A percentile compares a stretch with the other conserved stretches of the same genome.
Conservation (phyloP, 2,888 invertebrate genomes). For the Reticulitermes lucifugus region DNA sequence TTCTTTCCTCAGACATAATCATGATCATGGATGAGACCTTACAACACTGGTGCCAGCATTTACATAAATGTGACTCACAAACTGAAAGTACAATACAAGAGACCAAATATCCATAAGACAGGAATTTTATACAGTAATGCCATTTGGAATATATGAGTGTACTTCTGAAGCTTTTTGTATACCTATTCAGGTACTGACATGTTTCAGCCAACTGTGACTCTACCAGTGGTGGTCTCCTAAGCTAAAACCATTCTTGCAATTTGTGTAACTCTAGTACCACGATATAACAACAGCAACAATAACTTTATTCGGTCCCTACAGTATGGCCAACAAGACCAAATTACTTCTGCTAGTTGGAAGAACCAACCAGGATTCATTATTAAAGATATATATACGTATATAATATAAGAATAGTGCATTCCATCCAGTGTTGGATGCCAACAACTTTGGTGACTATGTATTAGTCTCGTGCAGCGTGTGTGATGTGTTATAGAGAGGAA, state of each 20-base stretch:
- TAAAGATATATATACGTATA: constrained; percentile 19
- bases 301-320: neutral
- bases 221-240: constrained; percentile 31
- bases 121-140: neutral
- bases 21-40: constrained; percentile 14
- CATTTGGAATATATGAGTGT: too few relatives aligned
- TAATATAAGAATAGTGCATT: constrained; percentile 35
- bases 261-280: constrained; percentile 27
- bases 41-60: constrained; percentile 10
- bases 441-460: constrained; percentile 40
- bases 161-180: neutral
- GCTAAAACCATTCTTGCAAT: neutral
- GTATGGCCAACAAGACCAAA: constrained; percentile 4
- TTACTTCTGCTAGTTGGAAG: constrained; percentile 33
- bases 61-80: neutral
- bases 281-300: constrained; percentile 25
- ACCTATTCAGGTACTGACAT: neutral
- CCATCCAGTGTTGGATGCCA: constrained; percentile 30
- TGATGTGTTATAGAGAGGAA: constrained; percentile 48
- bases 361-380: constrained; percentile 42
- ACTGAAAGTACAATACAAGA: neutral
- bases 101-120: neutral
- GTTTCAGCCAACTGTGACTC: neutral
- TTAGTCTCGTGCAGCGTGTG: constrained; percentile 33
- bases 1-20: neutral